A percentile compares a stretch with the other conserved stretches of the same genome.
These are phyloP conservation scores for Lysandra bellargus DNA, from an alignment of 2,888 invertebrate species.

Conservation along the genomic window DNA sequence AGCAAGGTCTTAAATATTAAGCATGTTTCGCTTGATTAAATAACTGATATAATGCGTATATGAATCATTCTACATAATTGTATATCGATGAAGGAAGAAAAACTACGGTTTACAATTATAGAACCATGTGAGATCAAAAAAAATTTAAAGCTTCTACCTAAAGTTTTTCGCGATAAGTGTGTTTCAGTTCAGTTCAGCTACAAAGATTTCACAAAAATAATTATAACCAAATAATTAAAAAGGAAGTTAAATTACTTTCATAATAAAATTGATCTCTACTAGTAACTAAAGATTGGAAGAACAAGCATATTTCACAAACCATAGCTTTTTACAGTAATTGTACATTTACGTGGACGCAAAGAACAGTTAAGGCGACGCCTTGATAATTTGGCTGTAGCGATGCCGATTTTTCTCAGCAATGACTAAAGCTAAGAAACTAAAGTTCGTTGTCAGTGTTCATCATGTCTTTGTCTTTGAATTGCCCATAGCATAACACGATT, in stretches of 20 bases:
- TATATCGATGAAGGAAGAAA: neutral
- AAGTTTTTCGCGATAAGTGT: too few relatives aligned
- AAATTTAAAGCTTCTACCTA: neutral
- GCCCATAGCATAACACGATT: too few relatives aligned
- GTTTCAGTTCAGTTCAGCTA: too few relatives aligned
- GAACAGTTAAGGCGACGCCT: too few relatives aligned
- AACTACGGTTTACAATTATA: neutral
- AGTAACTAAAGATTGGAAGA: neutral
- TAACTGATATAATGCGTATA: slow-evolving; percentile 5
- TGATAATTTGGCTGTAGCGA: too few relatives aligned
- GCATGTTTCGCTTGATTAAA: slow-evolving; percentile 15
- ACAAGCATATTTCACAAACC: neutral
- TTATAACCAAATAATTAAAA: too few relatives aligned
- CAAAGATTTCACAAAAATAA: too few relatives aligned
- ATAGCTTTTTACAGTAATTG: neutral
- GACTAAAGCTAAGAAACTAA: too few relatives aligned
- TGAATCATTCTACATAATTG: neutral
- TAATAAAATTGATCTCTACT: neutral
- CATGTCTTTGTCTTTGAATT: too few relatives aligned
- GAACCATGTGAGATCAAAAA: neutral
- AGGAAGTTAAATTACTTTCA: too few relatives aligned
- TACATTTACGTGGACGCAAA: neutral
- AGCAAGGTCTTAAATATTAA: slow-evolving; percentile 22
- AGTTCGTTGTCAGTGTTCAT: too few relatives aligned
- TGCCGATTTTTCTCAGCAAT: too few relatives aligned